Percentiles rank a stretch among this genome's conserved stretches.
Evolutionary conservation across 1,140 invertebrate genomes (phyloP).

Genomic region (Hyles vespertilio): DNA sequence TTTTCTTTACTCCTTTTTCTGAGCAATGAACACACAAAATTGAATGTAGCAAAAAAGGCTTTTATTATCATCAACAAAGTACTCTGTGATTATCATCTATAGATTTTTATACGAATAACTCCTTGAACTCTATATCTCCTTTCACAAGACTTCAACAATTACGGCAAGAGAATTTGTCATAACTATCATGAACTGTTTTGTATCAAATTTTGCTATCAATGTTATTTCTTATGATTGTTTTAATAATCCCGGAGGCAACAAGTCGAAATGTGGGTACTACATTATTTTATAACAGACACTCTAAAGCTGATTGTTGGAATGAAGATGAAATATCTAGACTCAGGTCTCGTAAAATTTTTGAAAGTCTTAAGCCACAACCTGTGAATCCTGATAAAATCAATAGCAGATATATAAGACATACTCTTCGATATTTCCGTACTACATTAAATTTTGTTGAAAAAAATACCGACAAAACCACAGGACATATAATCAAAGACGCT

Average conservation of each 20-base stretch:
- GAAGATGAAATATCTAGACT: constrained; percentile 66
- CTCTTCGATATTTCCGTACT: constrained; percentile 74
- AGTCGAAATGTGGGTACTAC: constrained; percentile 45
- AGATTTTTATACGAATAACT: no score
- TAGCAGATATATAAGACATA: constrained; percentile 57
- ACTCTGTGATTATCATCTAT: no score
- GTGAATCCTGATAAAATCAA: constrained; percentile 57
- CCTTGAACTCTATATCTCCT: no score
- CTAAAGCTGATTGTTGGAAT: constrained; percentile 61
- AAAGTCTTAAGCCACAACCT: constrained; percentile 53
- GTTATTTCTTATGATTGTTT: constrained; percentile 45
- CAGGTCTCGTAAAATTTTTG: constrained; percentile 62
- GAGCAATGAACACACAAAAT: no score
- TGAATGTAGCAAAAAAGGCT: no score
- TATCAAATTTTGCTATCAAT: constrained; percentile 32
- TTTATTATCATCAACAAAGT: no score
- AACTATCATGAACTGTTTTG: constrained; percentile 5
- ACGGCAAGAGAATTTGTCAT: background rate
- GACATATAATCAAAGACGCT: constrained; percentile 71
- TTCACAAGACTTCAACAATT: no score
- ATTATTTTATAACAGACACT: constrained; percentile 57
- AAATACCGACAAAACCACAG: constrained; percentile 59
- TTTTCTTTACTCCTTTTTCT: no score
- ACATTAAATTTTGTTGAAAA: constrained; percentile 68
- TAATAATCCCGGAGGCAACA: constrained; percentile 35